A percentile compares a stretch with the other conserved stretches of the same genome.
phyloP scores from a whole-genome alignment of 2,888 invertebrate species.

The Cancer borealis region DNA sequence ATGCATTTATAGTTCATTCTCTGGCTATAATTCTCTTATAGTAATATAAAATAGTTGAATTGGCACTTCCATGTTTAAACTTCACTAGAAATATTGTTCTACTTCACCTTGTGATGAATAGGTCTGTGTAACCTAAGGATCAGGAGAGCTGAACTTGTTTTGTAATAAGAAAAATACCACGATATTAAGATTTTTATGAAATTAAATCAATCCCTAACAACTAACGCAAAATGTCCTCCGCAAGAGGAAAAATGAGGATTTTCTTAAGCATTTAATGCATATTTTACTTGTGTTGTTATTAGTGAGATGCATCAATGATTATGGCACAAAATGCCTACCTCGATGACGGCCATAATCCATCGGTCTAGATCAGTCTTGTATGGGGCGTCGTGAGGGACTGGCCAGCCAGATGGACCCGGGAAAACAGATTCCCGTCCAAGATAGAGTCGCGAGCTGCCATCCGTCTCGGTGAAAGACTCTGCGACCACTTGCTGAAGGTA shows the following conservation, averaged over 20 bases:
- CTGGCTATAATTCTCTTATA: background rate
- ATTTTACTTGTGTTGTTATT: background rate
- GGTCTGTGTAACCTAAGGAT: too few species aligned
- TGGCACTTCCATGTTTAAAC: background rate
- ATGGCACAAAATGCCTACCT: constrained; percentile 36
- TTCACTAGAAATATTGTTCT: too few species aligned
- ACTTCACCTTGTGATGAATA: too few species aligned
- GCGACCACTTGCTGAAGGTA: constrained; percentile 57
- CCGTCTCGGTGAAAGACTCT: constrained; percentile 56
- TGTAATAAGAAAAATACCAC: background rate
- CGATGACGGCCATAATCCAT: constrained; percentile 53
- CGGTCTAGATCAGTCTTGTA: constrained; percentile 56
- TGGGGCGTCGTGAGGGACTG: constrained; percentile 69
- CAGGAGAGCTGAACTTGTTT: too few species aligned
- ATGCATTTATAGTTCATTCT: background rate
- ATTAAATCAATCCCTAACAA: background rate
- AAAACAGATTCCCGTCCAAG: constrained; percentile 54
- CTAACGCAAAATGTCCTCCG: background rate
- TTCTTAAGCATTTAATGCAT: background rate
- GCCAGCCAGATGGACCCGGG: constrained; percentile 63
- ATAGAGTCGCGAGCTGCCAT: constrained; percentile 63
- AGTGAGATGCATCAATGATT: background rate
- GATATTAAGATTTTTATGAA: too few species aligned
- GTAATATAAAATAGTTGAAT: background rate
- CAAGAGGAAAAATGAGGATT: background rate